Evolutionary conservation across 2,888 invertebrate genomes (phyloP).

Genomic region (Hesperia comma): DNA sequence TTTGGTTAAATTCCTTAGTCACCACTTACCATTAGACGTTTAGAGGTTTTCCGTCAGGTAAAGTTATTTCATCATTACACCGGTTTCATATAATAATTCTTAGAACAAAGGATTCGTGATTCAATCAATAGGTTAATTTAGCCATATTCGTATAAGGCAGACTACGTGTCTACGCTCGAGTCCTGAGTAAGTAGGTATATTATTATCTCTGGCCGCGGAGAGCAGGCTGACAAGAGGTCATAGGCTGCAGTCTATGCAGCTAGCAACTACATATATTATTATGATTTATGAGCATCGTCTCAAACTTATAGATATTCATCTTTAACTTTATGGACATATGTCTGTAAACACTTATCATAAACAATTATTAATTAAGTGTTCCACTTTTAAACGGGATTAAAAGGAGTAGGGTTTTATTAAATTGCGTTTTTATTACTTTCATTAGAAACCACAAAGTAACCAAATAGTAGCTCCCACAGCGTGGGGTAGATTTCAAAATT

Average conservation of each 20-base stretch:
- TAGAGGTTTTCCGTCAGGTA: no score
- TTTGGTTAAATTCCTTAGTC: no score
- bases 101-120: not conserved
- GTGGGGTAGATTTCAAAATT: no score
- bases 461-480: no score
- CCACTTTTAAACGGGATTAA: no score
- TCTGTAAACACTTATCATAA: not conserved
- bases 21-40: no score
- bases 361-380: not conserved
- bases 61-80: not conserved
- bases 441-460: no score
- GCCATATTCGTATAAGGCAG: not conserved
- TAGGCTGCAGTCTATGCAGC: conserved; percentile 60
- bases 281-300: conserved; percentile 2
- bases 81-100: not conserved
- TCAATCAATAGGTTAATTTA: no score
- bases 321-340: not conserved
- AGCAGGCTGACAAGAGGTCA: conserved; percentile 65
- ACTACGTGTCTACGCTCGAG: conserved; percentile 1
- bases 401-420: no score
- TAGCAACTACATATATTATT: not conserved
- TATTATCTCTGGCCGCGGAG: not conserved
- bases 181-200: not conserved
- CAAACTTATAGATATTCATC: no score
- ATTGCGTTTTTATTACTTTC: no score